Conservation (phyloP, 2,888 invertebrate species). For the Miltochrista miniata region DNA sequence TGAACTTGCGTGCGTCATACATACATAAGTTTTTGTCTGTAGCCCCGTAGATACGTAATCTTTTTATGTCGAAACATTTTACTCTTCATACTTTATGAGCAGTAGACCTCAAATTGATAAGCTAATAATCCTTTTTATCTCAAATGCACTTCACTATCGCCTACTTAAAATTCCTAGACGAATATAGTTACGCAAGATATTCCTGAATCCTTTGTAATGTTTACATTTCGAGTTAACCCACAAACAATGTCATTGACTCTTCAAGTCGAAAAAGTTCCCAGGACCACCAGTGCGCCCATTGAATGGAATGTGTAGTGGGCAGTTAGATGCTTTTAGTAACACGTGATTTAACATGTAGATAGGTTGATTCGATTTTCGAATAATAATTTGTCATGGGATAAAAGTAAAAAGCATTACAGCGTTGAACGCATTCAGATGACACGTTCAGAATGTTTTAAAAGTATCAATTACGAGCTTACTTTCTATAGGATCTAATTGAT, state of each 20-base stretch:
- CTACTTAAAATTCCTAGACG: conserved; percentile 35
- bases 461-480: conserved; percentile 7
- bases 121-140: conserved; percentile 48
- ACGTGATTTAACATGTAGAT: conserved; percentile 31
- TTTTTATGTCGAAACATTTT: conserved; percentile 21
- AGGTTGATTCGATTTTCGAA: conserved; percentile 14
- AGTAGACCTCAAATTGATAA: conserved; percentile 42
- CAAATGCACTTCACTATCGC: conserved; percentile 27
- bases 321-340: conserved; percentile 27
- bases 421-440: conserved; percentile 3
- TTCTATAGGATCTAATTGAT: conserved; percentile 13
- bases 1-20: neutral
- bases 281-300: conserved; percentile 42
- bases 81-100: conserved; percentile 16
- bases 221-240: conserved; percentile 46
- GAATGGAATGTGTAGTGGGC: conserved; percentile 47
- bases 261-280: conserved; percentile 36
- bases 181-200: conserved; percentile 45
- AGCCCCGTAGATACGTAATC: conserved; percentile 5
- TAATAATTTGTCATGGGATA: conserved; percentile 6
- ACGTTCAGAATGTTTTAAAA: conserved; percentile 7
- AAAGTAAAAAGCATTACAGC: neutral
- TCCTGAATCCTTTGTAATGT: conserved; percentile 35
- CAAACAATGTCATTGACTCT: conserved; percentile 48
- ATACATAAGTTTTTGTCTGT: neutral